These are phyloP conservation scores for Zaprionus lachaisei DNA, from an alignment of 1,140 invertebrate genomes.

Conservation along the genomic window DNA sequence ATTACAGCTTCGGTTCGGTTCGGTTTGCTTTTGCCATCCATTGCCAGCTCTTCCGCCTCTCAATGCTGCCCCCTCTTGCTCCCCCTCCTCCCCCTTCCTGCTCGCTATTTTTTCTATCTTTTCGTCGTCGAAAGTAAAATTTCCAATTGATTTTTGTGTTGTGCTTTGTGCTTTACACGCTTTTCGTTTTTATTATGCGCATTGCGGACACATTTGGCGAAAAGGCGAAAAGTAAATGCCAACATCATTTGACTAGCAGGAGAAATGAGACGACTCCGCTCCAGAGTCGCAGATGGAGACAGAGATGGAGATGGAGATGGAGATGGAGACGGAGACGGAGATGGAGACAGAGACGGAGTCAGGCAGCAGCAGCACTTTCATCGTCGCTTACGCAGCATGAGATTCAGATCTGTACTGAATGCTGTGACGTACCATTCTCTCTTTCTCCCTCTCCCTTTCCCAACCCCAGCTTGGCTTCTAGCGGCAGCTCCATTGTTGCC, in stretches of 20 bases:
- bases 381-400: conserved; percentile 79
- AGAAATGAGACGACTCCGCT: conserved; percentile 53
- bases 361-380: conserved; percentile 61
- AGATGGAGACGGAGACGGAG: not conserved
- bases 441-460: not conserved
- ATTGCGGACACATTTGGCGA: conserved; percentile 63
- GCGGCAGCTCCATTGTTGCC: conserved; percentile 30
- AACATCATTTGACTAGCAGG: conserved; percentile 75
- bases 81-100: not conserved
- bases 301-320: not conserved
- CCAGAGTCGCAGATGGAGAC: no score
- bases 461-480: conserved; percentile 10
- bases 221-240: conserved; percentile 52
- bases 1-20: conserved; percentile 33
- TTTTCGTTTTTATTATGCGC: conserved; percentile 79
- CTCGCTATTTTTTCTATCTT: conserved; percentile 36
- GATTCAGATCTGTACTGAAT: conserved; percentile 52
- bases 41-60: conserved; percentile 45
- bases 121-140: conserved; percentile 80
- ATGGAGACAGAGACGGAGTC: not conserved
- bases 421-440: conserved; percentile 1
- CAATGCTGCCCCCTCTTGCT: conserved; percentile 6
- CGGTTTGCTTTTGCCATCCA: conserved; percentile 1
- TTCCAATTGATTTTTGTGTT: conserved; percentile 76
- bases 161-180: conserved; percentile 74